Base-by-base conservation (phyloP, 2,888 invertebrate genomes). In the Apantesis nais region DNA sequence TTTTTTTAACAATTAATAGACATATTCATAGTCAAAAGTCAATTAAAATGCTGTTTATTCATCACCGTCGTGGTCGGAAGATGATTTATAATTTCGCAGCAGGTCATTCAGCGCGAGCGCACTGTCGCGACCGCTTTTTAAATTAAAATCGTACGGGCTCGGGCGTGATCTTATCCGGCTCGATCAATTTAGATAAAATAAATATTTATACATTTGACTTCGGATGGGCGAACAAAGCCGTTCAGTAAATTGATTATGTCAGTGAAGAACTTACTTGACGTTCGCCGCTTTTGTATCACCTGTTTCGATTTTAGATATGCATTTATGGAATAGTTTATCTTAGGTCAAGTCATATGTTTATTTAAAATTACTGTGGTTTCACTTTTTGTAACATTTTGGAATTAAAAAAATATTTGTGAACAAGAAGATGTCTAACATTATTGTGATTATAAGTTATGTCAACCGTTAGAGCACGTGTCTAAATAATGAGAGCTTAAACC, bases 101-200 rank as follows among this genome's bases (percentile, higher is more conserved):
- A 86, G 94, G 94, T 89, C 84, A 82, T 61, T 82, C 88, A 86
- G 86, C 88, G 90, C 89, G 84, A 75, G 91, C 88, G 90, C 91
- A 88, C 89, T 91, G 91, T 93, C 94, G 92, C 91, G 90, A 87
- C 85, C 89, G 88, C 90, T 91, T 92, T 91, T 92, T 90, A 91
- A 94, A 93, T 94, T 95, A 94, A 95, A 95, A 92, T 89, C 89
- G 88, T 93, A 92, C 90, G 89, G 86, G 87, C 88, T 87, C 89
- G 86, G 89, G 90, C 89, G 92, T 90, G 94, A 94, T 94, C 93
- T 94, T 94, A 95, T 94, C 94, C 92, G 85, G 78, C 86, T 92
- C 91, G 95, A 95, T 95, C 95, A 92, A 94, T 95, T 94, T 94
- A 95, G 94, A 95, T 95, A 95, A 94, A 95, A 94, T 93, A 95